Evolutionary conservation across 2,113 vertebrate species (phyloP), one percentile per base, ranked within the genome.

Genomic region (Platysternon megacephalum): DNA sequence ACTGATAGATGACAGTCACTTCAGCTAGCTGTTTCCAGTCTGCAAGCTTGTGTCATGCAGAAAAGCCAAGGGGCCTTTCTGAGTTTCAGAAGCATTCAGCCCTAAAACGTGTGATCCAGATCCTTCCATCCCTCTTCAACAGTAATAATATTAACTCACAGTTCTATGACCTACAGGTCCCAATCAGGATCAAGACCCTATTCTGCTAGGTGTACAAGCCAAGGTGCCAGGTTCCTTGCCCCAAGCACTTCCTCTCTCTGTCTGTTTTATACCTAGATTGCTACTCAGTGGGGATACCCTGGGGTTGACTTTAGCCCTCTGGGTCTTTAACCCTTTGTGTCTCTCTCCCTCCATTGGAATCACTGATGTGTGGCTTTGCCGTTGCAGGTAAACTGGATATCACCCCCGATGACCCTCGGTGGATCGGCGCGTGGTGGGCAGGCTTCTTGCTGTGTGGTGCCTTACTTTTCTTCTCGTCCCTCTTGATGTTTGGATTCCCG

Each of bases 391-490:
- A 98, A 86, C 98, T 99, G 98, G 98, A 98, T 97, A 99, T 99
- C 96, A 99, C 99, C 21, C 99, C 99, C 0, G 99, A 99, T 0
- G 99, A 99, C 99, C 99, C 99, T 2, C 99, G 99, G 72, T 99
- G 99, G 99, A 99, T 99, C 3, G 99, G 99, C 84, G 99, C 99
- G 28, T 99, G 99, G 99, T 99, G 99, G 99, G 99, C 98, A 2
- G 99, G 99, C 97, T 99, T 99, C 97, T 99, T 99, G 95, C 99
- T 99, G 94, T 99, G 99, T 10, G 99, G 99, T 98, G 99, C 99
- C 98, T 99, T 99, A 98, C 99, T 99, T 95, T 99, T 99, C 97
- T 99, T 99, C 98, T 99, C 99, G 0, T 99, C 99, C 74, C 98
- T 99, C 95, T 96, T 99, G 48, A 99, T 99, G 99, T 99, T 99